Percentiles rank a stretch among this genome's conserved stretches.
Conservation (phyloP, 1,140 invertebrate species). For the Cotesia vestalis region DNA sequence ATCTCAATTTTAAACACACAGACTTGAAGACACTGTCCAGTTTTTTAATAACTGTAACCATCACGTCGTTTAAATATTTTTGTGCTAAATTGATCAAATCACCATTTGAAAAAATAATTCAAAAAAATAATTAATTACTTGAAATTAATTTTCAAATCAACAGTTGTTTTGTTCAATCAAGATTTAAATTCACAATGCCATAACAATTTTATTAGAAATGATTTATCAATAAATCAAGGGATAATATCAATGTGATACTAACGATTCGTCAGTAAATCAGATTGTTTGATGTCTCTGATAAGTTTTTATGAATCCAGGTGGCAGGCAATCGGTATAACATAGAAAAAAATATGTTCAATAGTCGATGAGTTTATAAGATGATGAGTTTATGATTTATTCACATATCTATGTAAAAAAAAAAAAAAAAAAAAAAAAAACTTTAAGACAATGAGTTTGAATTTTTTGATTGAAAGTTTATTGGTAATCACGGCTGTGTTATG, state of each 20-base stretch:
- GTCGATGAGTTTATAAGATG: slow-evolving; percentile 58
- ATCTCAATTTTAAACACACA: slow-evolving; percentile 38
- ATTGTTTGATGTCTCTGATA: slow-evolving; percentile 62
- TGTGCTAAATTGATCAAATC: slow-evolving; percentile 9
- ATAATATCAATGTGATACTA: slow-evolving; percentile 53
- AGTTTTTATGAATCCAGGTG: slow-evolving; percentile 67
- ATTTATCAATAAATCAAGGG: slow-evolving; percentile 4
- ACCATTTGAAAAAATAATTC: slow-evolving; percentile 12
- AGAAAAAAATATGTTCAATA: slow-evolving; percentile 58
- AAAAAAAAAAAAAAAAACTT: slow-evolving; percentile 8
- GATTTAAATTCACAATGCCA: no score
- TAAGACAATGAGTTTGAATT: slow-evolving; percentile 52
- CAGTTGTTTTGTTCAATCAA: no score
- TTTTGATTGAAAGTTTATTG: slow-evolving; percentile 52
- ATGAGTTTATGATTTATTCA: slow-evolving; percentile 56
- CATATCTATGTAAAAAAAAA: neutral
- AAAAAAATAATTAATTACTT: slow-evolving; percentile 16
- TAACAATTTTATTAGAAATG: no score
- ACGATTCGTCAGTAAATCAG: slow-evolving; percentile 58
- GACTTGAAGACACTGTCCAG: slow-evolving; percentile 11
- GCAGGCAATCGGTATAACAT: slow-evolving; percentile 63
- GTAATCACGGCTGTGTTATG: slow-evolving; percentile 59
- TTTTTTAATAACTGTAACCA: neutral
- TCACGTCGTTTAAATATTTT: slow-evolving; percentile 16
- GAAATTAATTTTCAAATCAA: slow-evolving; percentile 23